phyloP scores from a whole-genome alignment of 2,888 invertebrate genomes.

The Synanthedon myopaeformis region DNA sequence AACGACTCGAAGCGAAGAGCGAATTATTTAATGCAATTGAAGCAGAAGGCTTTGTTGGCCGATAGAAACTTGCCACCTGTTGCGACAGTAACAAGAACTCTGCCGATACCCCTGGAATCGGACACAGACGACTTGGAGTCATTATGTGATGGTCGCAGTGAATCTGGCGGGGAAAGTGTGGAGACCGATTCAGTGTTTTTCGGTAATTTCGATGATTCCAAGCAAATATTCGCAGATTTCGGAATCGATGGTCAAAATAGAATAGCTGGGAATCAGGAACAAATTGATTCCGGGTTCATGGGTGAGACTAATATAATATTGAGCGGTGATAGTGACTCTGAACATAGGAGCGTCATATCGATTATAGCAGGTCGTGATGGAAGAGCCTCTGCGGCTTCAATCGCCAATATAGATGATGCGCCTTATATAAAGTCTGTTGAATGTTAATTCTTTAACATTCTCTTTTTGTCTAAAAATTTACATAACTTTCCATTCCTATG shows the following conservation, averaged over 20 bases:
- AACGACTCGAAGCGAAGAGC: constrained; percentile 70
- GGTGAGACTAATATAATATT: constrained; percentile 60
- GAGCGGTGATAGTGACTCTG: constrained; percentile 63
- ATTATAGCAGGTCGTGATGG: constrained; percentile 53
- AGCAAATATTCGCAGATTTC: constrained; percentile 50
- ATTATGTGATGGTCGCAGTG: constrained; percentile 82
- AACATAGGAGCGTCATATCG: constrained; percentile 61
- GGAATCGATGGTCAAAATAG: constrained; percentile 37
- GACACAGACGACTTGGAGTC: constrained; percentile 83
- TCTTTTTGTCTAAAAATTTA: background rate
- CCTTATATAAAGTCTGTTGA: constrained; percentile 51
- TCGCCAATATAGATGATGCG: constrained; percentile 42
- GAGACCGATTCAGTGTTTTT: constrained; percentile 90
- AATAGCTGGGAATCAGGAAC: constrained; percentile 32
- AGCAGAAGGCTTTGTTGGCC: constrained; percentile 30
- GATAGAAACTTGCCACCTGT: constrained; percentile 26
- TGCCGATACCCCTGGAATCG: constrained; percentile 53
- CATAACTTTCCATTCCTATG: too few relatives aligned
- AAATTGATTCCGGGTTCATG: constrained; percentile 59
- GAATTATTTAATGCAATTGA: constrained; percentile 55
- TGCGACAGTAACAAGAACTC: constrained; percentile 26
- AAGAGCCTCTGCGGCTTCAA: constrained; percentile 39
- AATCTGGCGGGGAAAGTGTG: constrained; percentile 88
- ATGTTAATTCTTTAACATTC: constrained; percentile 22
- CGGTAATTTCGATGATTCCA: constrained; percentile 73